These are phyloP conservation scores for Elachura formosa DNA, from an alignment of 2,113 vertebrate genomes.

Conservation along the genomic window DNA sequence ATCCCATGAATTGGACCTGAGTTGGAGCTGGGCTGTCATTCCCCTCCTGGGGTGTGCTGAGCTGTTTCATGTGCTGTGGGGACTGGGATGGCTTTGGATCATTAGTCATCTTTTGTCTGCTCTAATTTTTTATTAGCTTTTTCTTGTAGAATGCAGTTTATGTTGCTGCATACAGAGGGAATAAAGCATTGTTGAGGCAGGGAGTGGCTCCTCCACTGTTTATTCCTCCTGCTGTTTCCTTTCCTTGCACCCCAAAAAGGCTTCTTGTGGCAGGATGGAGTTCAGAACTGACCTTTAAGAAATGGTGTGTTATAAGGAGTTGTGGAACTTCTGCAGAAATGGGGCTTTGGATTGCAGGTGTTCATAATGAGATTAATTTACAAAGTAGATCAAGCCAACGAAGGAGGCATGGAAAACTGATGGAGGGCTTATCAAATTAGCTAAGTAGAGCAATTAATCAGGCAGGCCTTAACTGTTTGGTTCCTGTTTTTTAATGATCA, in stretches of 20 bases:
- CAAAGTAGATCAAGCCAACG: neutral
- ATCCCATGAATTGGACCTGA: neutral
- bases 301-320: neutral
- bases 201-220: neutral
- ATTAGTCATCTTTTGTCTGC: neutral
- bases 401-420: neutral
- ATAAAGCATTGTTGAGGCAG: neutral
- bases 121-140: neutral
- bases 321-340: neutral
- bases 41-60: neutral
- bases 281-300: neutral
- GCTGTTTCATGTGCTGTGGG: neutral
- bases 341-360: neutral
- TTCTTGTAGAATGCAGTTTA: neutral
- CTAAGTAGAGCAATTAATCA: conserved; percentile 44
- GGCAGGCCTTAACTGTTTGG: neutral
- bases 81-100: neutral
- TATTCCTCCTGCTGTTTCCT: neutral
- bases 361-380: conserved; percentile 23
- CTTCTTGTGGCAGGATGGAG: neutral
- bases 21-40: neutral
- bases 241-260: neutral
- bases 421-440: conserved; percentile 28
- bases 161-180: neutral
- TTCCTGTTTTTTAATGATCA: neutral